phyloP scores from a whole-genome alignment of 2,113 vertebrate species.

The Bubo bubo region DNA sequence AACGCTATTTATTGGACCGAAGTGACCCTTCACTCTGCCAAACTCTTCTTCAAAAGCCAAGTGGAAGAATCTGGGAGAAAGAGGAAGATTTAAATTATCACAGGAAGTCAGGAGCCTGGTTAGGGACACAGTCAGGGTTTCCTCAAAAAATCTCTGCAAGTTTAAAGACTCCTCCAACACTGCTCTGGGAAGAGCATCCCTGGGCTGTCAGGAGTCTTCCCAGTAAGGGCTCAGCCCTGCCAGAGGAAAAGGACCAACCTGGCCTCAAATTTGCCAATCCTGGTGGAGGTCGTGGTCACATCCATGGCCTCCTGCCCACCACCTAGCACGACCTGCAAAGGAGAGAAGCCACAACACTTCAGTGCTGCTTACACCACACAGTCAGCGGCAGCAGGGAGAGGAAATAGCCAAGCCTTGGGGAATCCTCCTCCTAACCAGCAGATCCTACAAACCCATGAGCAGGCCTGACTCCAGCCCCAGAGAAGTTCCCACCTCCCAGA shows the following conservation, averaged over 20 bases:
- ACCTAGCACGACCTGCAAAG: constrained; percentile 90
- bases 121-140: neutral
- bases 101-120: neutral
- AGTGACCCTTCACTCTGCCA: constrained; percentile 96
- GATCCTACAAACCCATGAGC: neutral
- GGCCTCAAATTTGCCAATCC: constrained; percentile 98
- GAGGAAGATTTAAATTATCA: neutral
- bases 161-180: neutral
- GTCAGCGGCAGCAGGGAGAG: neutral
- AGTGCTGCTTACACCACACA: fast-evolving
- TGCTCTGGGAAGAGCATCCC: neutral
- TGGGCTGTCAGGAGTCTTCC: neutral
- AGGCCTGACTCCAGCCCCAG: neutral
- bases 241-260: constrained; percentile 70
- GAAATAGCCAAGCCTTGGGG: neutral
- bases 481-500: neutral
- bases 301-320: constrained; percentile 99
- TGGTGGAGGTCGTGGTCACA: constrained; percentile 96
- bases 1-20: constrained; percentile 96
- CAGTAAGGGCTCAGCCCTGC: fast-evolving
- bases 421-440: neutral
- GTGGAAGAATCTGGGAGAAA: constrained; percentile 89
- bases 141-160: neutral
- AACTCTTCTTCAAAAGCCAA: constrained; percentile 97
- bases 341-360: neutral